phyloP scores from a whole-genome alignment of 1,140 invertebrate genomes.

The Riptortus pedestris region DNA sequence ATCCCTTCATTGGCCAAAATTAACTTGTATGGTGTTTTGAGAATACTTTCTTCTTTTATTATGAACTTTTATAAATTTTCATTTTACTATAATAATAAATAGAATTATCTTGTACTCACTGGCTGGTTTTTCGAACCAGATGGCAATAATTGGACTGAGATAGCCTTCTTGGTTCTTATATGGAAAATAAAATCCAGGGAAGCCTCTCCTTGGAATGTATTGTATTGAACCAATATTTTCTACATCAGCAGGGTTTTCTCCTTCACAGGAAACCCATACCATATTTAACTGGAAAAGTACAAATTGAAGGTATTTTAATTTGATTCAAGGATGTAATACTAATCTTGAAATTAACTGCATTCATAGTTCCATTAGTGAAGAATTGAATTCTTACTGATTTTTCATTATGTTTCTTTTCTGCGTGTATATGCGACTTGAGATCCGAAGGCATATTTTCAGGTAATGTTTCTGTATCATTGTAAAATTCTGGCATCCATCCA shows the following conservation, averaged over 20 bases:
- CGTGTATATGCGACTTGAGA: conserved; percentile 56
- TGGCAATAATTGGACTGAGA: conserved; percentile 74
- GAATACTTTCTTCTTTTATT: too few relatives aligned
- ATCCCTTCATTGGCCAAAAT: too few relatives aligned
- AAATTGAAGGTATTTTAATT: too few relatives aligned
- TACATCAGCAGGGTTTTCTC: conserved; percentile 78
- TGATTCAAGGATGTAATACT: too few relatives aligned
- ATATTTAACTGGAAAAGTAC: conserved; percentile 46
- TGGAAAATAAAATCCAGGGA: conserved; percentile 73
- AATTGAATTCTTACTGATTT: neutral
- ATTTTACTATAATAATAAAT: too few relatives aligned
- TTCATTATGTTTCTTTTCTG: conserved; percentile 31
- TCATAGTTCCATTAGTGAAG: neutral
- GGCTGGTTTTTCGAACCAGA: conserved; percentile 65
- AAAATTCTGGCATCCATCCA: conserved; percentile 64
- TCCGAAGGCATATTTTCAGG: conserved; percentile 61
- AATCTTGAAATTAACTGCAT: neutral
- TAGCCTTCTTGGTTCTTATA: conserved; percentile 73
- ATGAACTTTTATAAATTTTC: too few relatives aligned
- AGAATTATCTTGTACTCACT: conserved; percentile 61
- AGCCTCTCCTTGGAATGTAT: conserved; percentile 60
- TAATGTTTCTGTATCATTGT: conserved; percentile 58
- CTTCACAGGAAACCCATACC: conserved; percentile 78
- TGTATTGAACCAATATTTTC: conserved; percentile 74
- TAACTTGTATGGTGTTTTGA: too few relatives aligned